phyloP scores from a whole-genome alignment of 2,797 vertebrate genomes.

The Tenualosa ilisha region DNA sequence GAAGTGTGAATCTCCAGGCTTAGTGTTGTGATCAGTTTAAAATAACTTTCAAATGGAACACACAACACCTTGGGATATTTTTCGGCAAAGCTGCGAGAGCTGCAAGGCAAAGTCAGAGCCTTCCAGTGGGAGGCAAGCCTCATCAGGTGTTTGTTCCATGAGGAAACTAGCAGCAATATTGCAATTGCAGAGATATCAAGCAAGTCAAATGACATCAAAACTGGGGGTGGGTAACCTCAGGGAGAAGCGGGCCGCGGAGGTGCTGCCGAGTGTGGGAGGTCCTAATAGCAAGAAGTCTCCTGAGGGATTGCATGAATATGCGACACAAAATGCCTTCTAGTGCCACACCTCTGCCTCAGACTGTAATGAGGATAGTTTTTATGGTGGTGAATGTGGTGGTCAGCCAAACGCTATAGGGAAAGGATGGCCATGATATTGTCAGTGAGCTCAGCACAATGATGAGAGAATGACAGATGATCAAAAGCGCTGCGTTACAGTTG shows the following conservation, averaged over 20 bases:
- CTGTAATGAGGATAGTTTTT: not conserved
- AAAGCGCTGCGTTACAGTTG: not conserved
- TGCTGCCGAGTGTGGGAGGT: not conserved
- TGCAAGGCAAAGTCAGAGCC: not conserved
- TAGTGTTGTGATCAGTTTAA: conserved; percentile 3
- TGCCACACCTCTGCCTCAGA: not conserved
- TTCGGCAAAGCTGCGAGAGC: not conserved
- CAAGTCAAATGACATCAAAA: not conserved
- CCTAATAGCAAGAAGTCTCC: not conserved
- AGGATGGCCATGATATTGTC: not conserved
- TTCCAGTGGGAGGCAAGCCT: conserved; percentile 8
- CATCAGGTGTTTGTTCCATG: not conserved
- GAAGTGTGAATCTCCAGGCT: conserved; percentile 3
- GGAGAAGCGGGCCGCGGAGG: not conserved
- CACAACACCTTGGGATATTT: not conserved
- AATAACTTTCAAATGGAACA: conserved; percentile 10
- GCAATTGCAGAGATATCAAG: not conserved
- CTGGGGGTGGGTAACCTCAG: conserved; percentile 13
- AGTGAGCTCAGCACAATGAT: not conserved
- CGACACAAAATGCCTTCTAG: not conserved
- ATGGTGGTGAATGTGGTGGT: not conserved
- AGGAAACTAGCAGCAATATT: not conserved
- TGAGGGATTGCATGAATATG: not conserved
- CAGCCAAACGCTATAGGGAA: too few species aligned
- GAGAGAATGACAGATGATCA: not conserved